Conservation (phyloP, 2,113 vertebrate species). For the Struthidea cinerea region DNA sequence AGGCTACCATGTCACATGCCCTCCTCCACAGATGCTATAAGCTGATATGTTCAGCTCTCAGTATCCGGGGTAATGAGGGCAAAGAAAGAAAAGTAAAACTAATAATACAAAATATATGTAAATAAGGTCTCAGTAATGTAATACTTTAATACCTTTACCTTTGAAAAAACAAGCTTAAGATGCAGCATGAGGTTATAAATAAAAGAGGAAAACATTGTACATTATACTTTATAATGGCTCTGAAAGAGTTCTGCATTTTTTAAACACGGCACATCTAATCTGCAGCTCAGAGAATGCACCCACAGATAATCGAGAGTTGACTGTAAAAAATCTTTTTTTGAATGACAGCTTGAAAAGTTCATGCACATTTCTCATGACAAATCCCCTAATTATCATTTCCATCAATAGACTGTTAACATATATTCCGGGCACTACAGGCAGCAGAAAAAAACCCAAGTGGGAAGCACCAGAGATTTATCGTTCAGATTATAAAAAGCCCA, state of each 20-base stretch:
- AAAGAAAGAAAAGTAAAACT: conserved; percentile 22
- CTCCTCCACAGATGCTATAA: background rate
- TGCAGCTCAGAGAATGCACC: conserved; percentile 27
- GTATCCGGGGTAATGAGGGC: background rate
- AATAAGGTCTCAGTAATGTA: background rate
- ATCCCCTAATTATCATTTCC: conserved; percentile 57
- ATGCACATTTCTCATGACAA: conserved; percentile 41
- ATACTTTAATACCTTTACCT: background rate
- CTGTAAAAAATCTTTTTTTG: conserved; percentile 40
- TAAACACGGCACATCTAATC: conserved; percentile 3
- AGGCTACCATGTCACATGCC: background rate
- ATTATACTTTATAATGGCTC: conserved; percentile 4
- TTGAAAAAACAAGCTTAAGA: background rate
- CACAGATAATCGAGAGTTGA: conserved; percentile 30
- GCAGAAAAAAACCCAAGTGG: background rate
- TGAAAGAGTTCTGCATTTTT: background rate
- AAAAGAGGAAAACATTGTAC: background rate
- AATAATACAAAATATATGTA: background rate
- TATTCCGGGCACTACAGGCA: background rate
- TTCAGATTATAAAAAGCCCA: background rate
- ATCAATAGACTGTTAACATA: conserved; percentile 24
- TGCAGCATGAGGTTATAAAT: background rate
- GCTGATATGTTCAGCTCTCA: background rate
- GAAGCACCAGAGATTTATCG: background rate
- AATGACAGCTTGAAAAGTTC: conserved; percentile 57